A percentile compares a stretch with the other conserved stretches of the same genome.
These are phyloP conservation scores for Caenorhabditis sp. DNA, from an alignment of 2,888 invertebrate genomes.

Conservation along the genomic window DNA sequence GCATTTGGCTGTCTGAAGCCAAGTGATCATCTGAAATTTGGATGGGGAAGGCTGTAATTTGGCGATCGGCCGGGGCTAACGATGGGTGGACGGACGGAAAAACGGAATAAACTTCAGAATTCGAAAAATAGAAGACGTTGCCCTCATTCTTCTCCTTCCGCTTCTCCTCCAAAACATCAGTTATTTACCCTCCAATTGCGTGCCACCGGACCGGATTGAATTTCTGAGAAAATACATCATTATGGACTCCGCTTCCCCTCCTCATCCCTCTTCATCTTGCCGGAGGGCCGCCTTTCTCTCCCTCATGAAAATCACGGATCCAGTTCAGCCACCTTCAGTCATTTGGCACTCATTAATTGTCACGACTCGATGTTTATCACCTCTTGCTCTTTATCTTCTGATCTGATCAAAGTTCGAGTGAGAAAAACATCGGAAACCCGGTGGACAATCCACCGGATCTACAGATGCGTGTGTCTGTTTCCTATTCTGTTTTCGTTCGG, in stretches of 20 bases:
- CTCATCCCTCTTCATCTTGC: not conserved
- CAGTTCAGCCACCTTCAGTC: not conserved
- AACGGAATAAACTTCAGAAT: not conserved
- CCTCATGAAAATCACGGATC: not conserved
- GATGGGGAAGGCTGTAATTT: not conserved
- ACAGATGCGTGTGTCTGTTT: too few relatives aligned
- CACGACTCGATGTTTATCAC: not conserved
- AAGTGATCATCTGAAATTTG: not conserved
- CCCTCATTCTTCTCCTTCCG: too few relatives aligned
- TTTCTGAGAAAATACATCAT: conserved; percentile 12
- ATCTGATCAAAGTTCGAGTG: not conserved
- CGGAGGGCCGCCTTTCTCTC: not conserved
- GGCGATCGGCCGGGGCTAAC: not conserved
- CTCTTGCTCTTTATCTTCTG: not conserved
- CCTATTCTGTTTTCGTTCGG: not conserved
- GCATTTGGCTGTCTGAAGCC: not conserved
- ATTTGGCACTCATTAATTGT: not conserved
- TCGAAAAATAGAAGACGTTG: not conserved
- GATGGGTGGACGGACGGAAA: not conserved
- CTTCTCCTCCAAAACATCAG: not conserved
- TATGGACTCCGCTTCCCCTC: not conserved
- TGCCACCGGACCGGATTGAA: not conserved
- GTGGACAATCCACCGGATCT: too few relatives aligned
- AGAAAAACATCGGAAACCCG: not conserved
- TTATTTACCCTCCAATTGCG: conserved; percentile 12